phyloP scores from a whole-genome alignment of 2,888 invertebrate genomes.

The Pelosia muscerda region DNA sequence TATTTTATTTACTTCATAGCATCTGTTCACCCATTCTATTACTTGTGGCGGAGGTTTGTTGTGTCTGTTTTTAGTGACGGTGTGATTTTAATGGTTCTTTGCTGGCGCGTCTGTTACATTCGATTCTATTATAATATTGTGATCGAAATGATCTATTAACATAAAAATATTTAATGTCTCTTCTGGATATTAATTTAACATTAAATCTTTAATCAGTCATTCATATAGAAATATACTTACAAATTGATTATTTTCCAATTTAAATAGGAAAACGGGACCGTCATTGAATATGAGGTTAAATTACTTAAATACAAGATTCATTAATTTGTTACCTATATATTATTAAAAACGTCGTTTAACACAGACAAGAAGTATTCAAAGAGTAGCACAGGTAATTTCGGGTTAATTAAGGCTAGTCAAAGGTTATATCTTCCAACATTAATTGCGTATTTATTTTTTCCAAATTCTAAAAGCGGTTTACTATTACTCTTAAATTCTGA shows the following conservation, averaged over 20 bases:
- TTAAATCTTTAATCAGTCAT: not conserved
- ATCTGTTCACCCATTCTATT: slow-evolving; percentile 53
- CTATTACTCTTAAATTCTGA: not conserved
- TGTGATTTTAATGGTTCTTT: slow-evolving; percentile 75
- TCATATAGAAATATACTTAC: not conserved
- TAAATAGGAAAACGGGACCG: not conserved
- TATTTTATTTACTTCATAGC: slow-evolving; percentile 65
- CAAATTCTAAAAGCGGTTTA: not conserved
- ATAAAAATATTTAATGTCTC: not conserved
- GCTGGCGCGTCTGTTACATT: slow-evolving; percentile 32
- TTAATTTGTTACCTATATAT: not conserved
- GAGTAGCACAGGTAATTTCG: not conserved
- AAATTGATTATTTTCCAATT: not conserved
- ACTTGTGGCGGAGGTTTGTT: slow-evolving; percentile 75
- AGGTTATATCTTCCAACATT: not conserved
- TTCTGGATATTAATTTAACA: not conserved
- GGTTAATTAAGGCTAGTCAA: not conserved
- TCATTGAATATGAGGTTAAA: not conserved
- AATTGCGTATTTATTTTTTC: not conserved
- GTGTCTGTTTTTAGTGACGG: slow-evolving; percentile 74
- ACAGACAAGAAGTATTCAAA: not conserved
- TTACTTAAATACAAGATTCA: not conserved
- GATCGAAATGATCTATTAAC: not conserved
- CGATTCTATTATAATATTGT: not conserved
- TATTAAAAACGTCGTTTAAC: not conserved